Conservation (phyloP, 2,797 vertebrate species). For the Pogoniulus pusillus region DNA sequence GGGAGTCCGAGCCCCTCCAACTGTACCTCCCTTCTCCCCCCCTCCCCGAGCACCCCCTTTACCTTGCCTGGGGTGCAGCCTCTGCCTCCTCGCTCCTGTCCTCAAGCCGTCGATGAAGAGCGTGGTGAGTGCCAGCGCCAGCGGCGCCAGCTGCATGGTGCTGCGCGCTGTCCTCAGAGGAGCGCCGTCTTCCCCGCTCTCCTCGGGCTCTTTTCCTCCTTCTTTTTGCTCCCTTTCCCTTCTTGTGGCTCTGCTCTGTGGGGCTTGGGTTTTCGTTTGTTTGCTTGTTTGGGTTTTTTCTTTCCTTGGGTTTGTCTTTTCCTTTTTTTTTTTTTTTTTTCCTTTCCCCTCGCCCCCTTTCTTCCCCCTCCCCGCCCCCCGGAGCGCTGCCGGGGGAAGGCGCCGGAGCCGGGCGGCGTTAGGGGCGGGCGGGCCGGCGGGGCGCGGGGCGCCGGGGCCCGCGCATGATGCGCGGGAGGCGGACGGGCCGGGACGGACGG, state of each 20-base stretch:
- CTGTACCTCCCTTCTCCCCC: not conserved
- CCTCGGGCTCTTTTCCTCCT: not conserved
- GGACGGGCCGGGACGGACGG: slow-evolving; percentile 38
- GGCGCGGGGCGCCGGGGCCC: slow-evolving; percentile 21
- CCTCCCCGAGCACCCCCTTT: slow-evolving; percentile 69
- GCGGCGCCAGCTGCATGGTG: slow-evolving; percentile 67
- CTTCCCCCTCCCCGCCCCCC: slow-evolving; percentile 14
- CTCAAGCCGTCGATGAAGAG: slow-evolving; percentile 63
- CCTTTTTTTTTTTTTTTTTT: not conserved
- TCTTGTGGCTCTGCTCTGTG: not conserved
- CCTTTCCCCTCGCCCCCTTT: not conserved
- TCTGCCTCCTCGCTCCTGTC: slow-evolving; percentile 78
- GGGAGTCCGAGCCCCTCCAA: not conserved
- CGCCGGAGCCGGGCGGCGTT: slow-evolving; percentile 3
- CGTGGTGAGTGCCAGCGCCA: slow-evolving; percentile 65
- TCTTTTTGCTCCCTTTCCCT: not conserved
- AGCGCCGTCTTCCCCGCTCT: slow-evolving; percentile 15
- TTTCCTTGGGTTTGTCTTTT: no score
- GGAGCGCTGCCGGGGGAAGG: slow-evolving; percentile 11
- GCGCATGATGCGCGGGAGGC: slow-evolving; percentile 44
- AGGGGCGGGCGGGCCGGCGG: slow-evolving; percentile 28
- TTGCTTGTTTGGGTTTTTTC: no score
- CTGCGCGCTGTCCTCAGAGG: slow-evolving; percentile 37
- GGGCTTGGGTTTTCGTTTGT: not conserved
- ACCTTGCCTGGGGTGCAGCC: slow-evolving; percentile 87